Evolutionary conservation across 2,888 invertebrate species (phyloP).

Genomic region (Metallyticus violacea): DNA sequence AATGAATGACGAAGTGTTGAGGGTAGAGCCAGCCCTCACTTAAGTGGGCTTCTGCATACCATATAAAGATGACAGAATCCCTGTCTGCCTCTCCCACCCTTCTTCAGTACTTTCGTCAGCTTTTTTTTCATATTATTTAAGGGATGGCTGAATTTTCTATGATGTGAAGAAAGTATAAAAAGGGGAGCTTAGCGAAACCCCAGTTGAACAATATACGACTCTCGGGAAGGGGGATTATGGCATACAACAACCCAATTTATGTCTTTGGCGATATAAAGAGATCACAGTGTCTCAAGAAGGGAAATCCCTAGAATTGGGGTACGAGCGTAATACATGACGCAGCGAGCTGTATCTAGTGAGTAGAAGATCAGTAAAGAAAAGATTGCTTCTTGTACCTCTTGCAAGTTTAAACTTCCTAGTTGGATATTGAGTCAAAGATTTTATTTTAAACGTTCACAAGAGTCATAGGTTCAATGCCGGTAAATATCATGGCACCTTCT

Average conservation of each 20-base stretch:
- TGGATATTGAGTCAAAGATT: no score
- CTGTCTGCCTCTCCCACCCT: neutral
- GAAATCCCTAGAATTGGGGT: no score
- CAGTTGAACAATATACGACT: neutral
- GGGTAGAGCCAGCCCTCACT: neutral
- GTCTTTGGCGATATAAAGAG: conserved; percentile 14
- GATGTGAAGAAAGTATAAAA: neutral
- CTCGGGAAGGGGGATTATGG: neutral
- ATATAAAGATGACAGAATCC: neutral
- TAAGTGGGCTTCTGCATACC: neutral
- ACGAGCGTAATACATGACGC: neutral
- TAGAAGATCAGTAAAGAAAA: neutral
- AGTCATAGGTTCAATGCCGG: no score
- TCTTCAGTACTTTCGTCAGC: neutral
- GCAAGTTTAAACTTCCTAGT: no score
- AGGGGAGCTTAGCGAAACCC: neutral
- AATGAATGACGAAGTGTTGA: neutral
- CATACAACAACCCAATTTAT: conserved; percentile 8
- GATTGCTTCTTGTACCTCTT: neutral
- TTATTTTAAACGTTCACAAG: no score
- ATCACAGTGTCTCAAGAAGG: neutral
- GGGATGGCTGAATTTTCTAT: neutral
- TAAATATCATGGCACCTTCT: no score
- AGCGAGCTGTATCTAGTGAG: neutral
- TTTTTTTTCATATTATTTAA: conserved; percentile 11